Evolutionary conservation across 2,113 vertebrate species (phyloP).

Genomic region (Haemorhous mexicanus): DNA sequence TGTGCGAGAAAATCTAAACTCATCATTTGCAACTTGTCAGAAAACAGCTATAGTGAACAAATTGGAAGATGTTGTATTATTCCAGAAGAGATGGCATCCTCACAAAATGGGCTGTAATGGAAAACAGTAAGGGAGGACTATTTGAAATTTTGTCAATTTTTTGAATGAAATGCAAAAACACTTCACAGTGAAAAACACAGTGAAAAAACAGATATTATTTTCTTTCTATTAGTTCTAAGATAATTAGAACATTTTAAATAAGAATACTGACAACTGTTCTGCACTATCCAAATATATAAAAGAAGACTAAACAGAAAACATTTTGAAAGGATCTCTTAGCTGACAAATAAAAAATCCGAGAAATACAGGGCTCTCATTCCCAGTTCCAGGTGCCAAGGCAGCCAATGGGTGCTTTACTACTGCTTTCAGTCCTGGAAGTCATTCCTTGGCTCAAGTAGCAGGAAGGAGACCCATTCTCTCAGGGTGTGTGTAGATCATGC

Average conservation of each 20-base stretch:
- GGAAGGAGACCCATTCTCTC: neutral
- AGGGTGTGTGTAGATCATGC: neutral
- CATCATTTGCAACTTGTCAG: neutral
- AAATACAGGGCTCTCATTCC: neutral
- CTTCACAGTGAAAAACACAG: neutral
- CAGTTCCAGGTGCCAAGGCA: constrained; percentile 11
- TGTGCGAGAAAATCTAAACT: neutral
- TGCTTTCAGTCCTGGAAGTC: constrained; percentile 9
- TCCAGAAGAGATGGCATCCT: neutral
- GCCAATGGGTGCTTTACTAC: constrained; percentile 46
- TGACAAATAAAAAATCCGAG: constrained; percentile 28
- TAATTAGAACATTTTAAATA: neutral
- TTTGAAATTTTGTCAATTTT: neutral
- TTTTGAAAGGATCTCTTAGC: constrained; percentile 33
- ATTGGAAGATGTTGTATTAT: neutral
- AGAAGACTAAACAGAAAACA: constrained; percentile 37
- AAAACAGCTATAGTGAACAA: neutral
- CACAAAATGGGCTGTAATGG: neutral
- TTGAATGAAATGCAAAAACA: neutral
- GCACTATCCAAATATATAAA: constrained; percentile 16
- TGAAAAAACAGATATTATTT: neutral
- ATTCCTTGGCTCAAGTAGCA: neutral
- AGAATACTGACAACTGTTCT: constrained; percentile 20
- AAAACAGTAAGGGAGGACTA: neutral
- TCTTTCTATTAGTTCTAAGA: neutral